Conservation (phyloP, 2,888 invertebrate species). For the Holacanthella duospinosa region DNA sequence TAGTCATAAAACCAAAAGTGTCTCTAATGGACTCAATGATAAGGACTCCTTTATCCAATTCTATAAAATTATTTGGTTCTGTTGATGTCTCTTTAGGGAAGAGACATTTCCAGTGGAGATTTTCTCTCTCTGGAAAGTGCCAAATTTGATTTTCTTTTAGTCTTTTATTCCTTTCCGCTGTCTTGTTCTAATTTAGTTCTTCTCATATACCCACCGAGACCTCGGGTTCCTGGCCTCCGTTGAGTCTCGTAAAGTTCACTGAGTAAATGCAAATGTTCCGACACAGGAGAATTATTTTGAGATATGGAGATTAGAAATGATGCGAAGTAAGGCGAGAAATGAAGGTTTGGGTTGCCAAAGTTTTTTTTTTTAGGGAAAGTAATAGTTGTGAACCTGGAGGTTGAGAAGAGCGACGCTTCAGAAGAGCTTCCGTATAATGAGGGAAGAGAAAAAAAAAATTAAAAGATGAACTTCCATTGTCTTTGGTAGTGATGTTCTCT, state of each 20-base stretch:
- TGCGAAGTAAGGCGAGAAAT: constrained; percentile 32
- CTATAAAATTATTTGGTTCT: constrained; percentile 31
- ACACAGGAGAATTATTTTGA: constrained; percentile 38
- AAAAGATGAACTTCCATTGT: constrained; percentile 3
- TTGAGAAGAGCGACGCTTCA: background rate
- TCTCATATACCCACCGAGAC: no score
- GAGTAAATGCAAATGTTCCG: constrained; percentile 38
- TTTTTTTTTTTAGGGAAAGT: background rate
- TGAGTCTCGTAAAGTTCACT: background rate
- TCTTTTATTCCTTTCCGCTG: constrained; percentile 33
- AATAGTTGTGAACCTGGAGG: constrained; percentile 3
- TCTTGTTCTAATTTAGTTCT: constrained; percentile 25
- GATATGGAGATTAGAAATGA: constrained; percentile 38
- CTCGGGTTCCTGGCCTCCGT: background rate
- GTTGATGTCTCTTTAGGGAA: constrained; percentile 35
- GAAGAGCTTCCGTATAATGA: background rate
- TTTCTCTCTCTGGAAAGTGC: constrained; percentile 29
- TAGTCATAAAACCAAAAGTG: background rate
- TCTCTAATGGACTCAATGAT: background rate
- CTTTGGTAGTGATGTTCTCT: background rate
- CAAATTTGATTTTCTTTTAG: constrained; percentile 35
- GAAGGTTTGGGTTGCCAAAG: constrained; percentile 27
- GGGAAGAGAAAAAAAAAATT: background rate
- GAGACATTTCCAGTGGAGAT: constrained; percentile 12
- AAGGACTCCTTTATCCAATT: background rate